Evolutionary conservation across 2,113 vertebrate genomes (phyloP).

Genomic region (Aegithalos caudatus): DNA sequence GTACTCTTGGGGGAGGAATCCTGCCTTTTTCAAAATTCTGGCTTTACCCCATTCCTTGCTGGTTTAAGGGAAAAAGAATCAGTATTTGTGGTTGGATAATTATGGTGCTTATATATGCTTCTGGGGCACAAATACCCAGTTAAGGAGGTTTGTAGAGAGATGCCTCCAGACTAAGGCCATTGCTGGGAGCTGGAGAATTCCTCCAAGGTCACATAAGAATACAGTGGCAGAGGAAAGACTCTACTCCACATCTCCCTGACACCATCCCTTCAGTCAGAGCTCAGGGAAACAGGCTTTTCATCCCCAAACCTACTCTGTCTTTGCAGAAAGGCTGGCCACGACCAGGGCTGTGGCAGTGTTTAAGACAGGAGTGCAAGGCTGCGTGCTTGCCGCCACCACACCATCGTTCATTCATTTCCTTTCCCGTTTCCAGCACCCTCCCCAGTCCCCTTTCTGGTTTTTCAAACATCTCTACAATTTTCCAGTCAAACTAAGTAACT

Average conservation of each 20-base stretch:
- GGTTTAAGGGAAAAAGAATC: background rate
- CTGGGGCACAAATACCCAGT: background rate
- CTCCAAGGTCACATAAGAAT: rapidly evolving
- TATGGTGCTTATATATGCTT: background rate
- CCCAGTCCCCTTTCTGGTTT: background rate
- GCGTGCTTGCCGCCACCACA: rapidly evolving
- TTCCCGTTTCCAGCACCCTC: background rate
- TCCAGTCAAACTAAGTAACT: background rate
- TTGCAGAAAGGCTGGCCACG: rapidly evolving
- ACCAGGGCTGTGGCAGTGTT: rapidly evolving
- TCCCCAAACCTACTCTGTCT: background rate
- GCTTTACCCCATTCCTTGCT: background rate
- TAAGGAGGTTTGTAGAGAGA: background rate
- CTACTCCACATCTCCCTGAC: background rate
- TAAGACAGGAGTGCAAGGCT: background rate
- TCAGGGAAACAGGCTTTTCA: background rate
- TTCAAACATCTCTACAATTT: background rate
- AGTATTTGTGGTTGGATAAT: background rate
- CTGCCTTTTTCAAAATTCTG: background rate
- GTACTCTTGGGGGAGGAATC: background rate
- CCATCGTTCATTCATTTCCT: background rate
- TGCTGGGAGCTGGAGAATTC: background rate
- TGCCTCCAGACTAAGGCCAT: background rate
- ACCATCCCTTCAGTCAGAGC: background rate
- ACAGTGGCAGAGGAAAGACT: background rate